Conservation (phyloP, 2,113 vertebrate genomes). For the Leptobrachium leishanense region DNA sequence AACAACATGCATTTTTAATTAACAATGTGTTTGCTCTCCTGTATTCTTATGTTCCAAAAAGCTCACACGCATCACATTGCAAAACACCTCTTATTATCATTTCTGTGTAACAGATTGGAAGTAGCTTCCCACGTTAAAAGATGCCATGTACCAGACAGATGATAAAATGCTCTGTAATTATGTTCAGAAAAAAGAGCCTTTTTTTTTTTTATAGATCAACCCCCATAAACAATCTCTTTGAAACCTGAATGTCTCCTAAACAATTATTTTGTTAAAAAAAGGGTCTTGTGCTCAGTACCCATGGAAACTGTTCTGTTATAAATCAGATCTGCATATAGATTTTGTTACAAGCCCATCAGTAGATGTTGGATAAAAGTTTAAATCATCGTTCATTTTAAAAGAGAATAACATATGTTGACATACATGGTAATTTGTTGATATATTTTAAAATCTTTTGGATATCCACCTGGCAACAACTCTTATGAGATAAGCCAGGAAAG, state of each 20-base stretch:
- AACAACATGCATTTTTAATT: conserved; percentile 8
- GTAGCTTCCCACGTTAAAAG: conserved; percentile 37
- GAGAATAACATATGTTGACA: too few relatives aligned
- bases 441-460: too few relatives aligned
- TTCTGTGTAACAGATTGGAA: conserved; percentile 42
- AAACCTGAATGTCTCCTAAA: conserved; percentile 17
- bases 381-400: too few relatives aligned
- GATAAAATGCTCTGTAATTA: conserved; percentile 45
- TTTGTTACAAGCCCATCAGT: too few relatives aligned
- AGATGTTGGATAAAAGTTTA: too few relatives aligned
- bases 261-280: conserved; percentile 7
- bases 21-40: conserved; percentile 5
- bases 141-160: conserved; percentile 33
- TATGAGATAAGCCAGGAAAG: too few relatives aligned
- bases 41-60: conserved; percentile 28
- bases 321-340: too few relatives aligned
- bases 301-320: conserved; percentile 24
- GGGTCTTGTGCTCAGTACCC: conserved; percentile 11
- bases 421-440: too few relatives aligned
- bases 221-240: conserved; percentile 33
- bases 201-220: conserved; percentile 23
- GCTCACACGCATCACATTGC: conserved; percentile 19
- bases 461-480: too few relatives aligned
- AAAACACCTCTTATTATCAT: conserved; percentile 46
- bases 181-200: conserved; percentile 11